Base-by-base conservation (phyloP, 2,113 vertebrate species). In the Meleagris gallopavo region DNA sequence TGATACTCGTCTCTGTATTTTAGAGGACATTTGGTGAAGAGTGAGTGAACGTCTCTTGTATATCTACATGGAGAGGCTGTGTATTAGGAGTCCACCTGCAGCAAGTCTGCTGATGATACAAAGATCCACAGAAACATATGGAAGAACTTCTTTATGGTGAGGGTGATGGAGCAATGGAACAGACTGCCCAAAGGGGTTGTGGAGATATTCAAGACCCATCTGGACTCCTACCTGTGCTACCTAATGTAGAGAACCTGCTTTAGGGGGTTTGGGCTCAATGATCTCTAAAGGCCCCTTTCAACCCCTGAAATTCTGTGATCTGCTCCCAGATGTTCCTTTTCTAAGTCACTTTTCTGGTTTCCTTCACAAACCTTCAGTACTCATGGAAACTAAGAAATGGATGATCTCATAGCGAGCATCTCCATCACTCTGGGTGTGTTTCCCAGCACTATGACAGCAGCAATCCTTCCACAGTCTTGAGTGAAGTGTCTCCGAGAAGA, bases 11-110 rank as follows among this genome's bases (percentile, higher is more conserved):
- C 13, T 45, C 45, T 34, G 8, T 11, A 2, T 76, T 83, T 73
- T 77, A n/a, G 54, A 9, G 45, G 55, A 38, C 0, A 0, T 38
- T 4, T 4, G 11, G 54, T 32, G 55, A 74, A 64, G 41, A 13
- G 11, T n/a, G 50, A n/a, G 4, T 10, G 36, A 50, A 6, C 7
- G 48, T 50, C 11, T 94, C 7, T 22, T 30, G 4, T 15, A 11
- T 17, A 29, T 21, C 45, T 71, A 1, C 25, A 18, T 4, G 15
- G 41, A 77, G 8, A 4, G 7, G 36, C 65, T 0, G 0, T 15
- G n/a, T 32, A 32, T 50, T 50, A 24, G 7, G 48, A 50, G 13
- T 25, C 24, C 4, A 50, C 24, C 48, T 14, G 48, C 48, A 13
- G 24, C 12, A 50, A 14, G 48, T 50, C 14, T 25, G 48, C 24